Evolutionary conservation across 2,888 invertebrate genomes (phyloP), one percentile per base, ranked within the genome.

Genomic region (Marasmarcha lunaedactyla): DNA sequence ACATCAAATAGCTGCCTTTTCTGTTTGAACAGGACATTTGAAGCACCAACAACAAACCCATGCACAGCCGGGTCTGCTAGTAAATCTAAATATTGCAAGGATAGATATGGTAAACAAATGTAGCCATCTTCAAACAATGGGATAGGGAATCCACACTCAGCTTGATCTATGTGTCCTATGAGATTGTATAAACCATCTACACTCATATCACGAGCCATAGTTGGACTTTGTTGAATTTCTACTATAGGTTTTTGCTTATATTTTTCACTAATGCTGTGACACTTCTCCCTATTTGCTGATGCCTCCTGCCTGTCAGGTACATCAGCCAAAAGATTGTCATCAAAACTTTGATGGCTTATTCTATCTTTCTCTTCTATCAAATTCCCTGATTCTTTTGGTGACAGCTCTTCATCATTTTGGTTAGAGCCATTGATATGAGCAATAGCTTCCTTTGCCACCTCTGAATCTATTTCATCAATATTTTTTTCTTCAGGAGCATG

Each of bases 21-120:
- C 68, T 98, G 98, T 65, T 95, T 95, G 66, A 98, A 99, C 27
- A 99, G 84, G n/a, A 97, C 92, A 83, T 99, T 99, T 11, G 98
- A 98, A n/a, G 98, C 98, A 30, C 99, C 98, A 42, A 97, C 93
- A 35, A 97, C 86, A 71, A 93, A 93, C 15, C 92, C 93, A 45
- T 91, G 84, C 5, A 97, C 94, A 52, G 93, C 93, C 2, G 92
- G 87, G 69, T 97, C 95, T 37, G 90, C 90, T 40, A 99, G 76
- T 41, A 97, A 81, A 77, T 98, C 98, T 79, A 98, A 88, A 67
- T 96, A 97, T 50, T 97, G 95, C 48, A 99, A 84, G 2, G 97
- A 97, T 47, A 98, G 83, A 71, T 98, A 99, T 12, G 99, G 98
- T 68, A 98, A 88, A 69, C 97, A 98, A 11, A 98, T 85, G 62